phyloP scores from a whole-genome alignment of 1,140 invertebrate genomes.

The Odontomachus brunneus region DNA sequence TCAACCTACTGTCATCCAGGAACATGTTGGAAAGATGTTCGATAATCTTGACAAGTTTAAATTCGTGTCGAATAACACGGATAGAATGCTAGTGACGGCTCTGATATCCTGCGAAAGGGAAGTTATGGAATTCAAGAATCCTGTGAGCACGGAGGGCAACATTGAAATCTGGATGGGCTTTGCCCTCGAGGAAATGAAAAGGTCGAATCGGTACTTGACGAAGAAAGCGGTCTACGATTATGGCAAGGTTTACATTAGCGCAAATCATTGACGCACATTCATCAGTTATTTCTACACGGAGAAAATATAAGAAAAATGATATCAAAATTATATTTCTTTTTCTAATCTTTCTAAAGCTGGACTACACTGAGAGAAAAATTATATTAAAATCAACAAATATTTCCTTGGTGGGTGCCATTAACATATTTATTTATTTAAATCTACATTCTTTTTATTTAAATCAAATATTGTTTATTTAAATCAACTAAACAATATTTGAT shows the following conservation, averaged over 20 bases:
- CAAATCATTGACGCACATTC: slow-evolving; percentile 87
- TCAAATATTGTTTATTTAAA: no score
- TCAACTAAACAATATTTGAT: no score
- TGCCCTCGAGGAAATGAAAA: slow-evolving; percentile 93
- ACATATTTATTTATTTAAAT: no score
- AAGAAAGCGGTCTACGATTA: slow-evolving; percentile 96
- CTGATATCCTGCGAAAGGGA: slow-evolving; percentile 95
- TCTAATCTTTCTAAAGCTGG: no score
- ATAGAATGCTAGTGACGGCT: slow-evolving; percentile 89
- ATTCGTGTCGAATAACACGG: slow-evolving; percentile 87
- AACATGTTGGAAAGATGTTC: slow-evolving; percentile 98
- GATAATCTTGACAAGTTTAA: slow-evolving; percentile 93
- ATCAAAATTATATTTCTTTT: no score
- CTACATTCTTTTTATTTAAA: no score
- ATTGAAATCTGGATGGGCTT: slow-evolving; percentile 97
- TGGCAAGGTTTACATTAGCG: slow-evolving; percentile 86
- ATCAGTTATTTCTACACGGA: slow-evolving; percentile 87
- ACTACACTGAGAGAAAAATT: no score
- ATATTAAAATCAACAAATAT: no score
- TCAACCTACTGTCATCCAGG: slow-evolving; percentile 92
- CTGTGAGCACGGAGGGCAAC: slow-evolving; percentile 87
- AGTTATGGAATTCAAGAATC: slow-evolving; percentile 92
- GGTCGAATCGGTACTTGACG: slow-evolving; percentile 92
- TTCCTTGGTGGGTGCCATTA: no score
- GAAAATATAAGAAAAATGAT: no score